These are phyloP conservation scores for Agrypnus murinus DNA, from an alignment of 2,888 invertebrate species.

Conservation along the genomic window DNA sequence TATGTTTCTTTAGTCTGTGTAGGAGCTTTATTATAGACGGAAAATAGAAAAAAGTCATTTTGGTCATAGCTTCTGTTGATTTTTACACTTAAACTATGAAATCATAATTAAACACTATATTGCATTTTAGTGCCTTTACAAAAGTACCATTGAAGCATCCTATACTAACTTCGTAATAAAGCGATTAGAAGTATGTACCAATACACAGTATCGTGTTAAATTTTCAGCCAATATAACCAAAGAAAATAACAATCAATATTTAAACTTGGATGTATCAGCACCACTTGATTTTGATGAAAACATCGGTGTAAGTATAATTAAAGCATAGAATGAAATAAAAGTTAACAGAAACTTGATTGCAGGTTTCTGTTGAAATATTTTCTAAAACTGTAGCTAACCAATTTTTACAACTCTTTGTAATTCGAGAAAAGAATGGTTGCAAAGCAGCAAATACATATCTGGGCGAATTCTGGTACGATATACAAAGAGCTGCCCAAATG, in stretches of 20 bases:
- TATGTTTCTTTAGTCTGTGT: too few species aligned
- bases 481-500: background rate
- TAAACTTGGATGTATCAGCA: conserved; percentile 71
- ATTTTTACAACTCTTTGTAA: background rate
- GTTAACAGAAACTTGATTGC: background rate
- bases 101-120: too few species aligned
- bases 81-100: too few species aligned
- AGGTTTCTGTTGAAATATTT: background rate
- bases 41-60: too few species aligned
- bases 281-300: too few species aligned
- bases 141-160: too few species aligned
- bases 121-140: too few species aligned
- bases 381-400: background rate
- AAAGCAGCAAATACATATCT: background rate
- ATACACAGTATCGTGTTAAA: background rate
- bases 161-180: background rate
- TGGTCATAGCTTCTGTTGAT: too few species aligned
- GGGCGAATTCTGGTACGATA: conserved; percentile 11
- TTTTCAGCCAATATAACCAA: background rate
- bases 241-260: conserved; percentile 68
- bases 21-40: too few species aligned
- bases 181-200: background rate
- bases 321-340: too few species aligned
- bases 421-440: background rate
- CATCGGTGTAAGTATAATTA: too few species aligned